Conservation (phyloP, 2,113 vertebrate genomes). For the Pseudolaguvia tuberculata region DNA sequence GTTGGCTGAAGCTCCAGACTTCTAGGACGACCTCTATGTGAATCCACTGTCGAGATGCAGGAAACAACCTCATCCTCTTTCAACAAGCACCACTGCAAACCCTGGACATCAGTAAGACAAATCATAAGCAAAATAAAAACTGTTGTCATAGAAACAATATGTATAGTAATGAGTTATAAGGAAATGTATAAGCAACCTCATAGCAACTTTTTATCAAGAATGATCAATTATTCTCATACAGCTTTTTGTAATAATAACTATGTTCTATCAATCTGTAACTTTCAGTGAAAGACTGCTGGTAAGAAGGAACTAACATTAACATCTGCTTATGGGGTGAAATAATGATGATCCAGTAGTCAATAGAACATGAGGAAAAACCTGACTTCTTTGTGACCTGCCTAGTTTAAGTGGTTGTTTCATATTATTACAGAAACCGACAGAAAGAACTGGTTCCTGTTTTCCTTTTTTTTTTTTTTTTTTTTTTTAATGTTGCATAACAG, state of each 20-base stretch:
- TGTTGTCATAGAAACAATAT: background rate
- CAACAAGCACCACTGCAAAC: conserved; percentile 87
- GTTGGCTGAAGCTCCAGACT: conserved; percentile 68
- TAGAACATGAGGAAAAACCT: background rate
- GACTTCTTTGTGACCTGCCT: background rate
- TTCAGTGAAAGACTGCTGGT: background rate
- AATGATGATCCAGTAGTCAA: background rate
- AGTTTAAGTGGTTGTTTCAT: conserved; percentile 12
- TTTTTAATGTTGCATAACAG: conserved; percentile 23
- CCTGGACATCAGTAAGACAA: conserved; percentile 64
- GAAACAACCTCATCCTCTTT: conserved; percentile 81
- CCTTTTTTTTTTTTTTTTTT: background rate
- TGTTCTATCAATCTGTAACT: background rate
- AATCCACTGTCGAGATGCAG: conserved; percentile 82
- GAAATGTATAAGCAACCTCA: no score
- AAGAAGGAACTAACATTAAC: no score
- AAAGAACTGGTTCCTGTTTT: conserved; percentile 31
- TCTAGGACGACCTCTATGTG: conserved; percentile 76
- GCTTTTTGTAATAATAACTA: background rate
- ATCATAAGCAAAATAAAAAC: background rate
- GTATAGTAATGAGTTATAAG: background rate
- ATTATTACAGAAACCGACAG: conserved; percentile 26
- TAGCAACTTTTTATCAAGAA: background rate
- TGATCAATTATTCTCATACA: background rate
- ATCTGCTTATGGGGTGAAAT: background rate